Conservation (phyloP, 2,888 invertebrate genomes). For the Iphiclides podalirius region DNA sequence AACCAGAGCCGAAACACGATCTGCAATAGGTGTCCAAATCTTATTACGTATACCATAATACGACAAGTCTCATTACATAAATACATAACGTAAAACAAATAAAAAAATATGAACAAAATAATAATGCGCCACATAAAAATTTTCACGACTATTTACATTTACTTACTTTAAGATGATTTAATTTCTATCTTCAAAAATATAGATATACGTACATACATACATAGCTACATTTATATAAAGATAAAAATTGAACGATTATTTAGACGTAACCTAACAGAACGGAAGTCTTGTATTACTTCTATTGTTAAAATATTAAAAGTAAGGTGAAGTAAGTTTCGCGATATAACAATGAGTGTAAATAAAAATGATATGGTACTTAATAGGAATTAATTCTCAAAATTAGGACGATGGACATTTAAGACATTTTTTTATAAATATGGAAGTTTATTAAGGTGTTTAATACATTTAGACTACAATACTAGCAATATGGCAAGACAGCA, state of each 20-base stretch:
- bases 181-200: slow-evolving; percentile 74
- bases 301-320: slow-evolving; percentile 32
- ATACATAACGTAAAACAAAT: slow-evolving; percentile 72
- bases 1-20: slow-evolving; percentile 5
- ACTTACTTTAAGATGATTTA: slow-evolving; percentile 69
- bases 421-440: slow-evolving; percentile 22
- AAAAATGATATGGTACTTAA: slow-evolving; percentile 8
- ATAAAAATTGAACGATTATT: slow-evolving; percentile 62
- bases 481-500: slow-evolving; percentile 78
- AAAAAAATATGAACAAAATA: slow-evolving; percentile 56
- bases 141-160: slow-evolving; percentile 75
- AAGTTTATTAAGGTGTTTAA: slow-evolving; percentile 45
- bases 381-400: background rate
- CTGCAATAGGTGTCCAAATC: slow-evolving; percentile 5
- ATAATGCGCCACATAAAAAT: slow-evolving; percentile 76
- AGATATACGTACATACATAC: slow-evolving; percentile 75
- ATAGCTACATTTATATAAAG: slow-evolving; percentile 68
- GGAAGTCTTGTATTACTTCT: slow-evolving; percentile 49
- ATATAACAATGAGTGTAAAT: slow-evolving; percentile 15
- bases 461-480: slow-evolving; percentile 68
- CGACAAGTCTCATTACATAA: slow-evolving; percentile 57
- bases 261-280: slow-evolving; percentile 56
- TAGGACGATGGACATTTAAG: slow-evolving; percentile 2
- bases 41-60: slow-evolving; percentile 18
- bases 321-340: slow-evolving; percentile 21